These are phyloP conservation scores for Triops longicaudatus DNA, from an alignment of 1,140 invertebrate species.

Conservation along the genomic window DNA sequence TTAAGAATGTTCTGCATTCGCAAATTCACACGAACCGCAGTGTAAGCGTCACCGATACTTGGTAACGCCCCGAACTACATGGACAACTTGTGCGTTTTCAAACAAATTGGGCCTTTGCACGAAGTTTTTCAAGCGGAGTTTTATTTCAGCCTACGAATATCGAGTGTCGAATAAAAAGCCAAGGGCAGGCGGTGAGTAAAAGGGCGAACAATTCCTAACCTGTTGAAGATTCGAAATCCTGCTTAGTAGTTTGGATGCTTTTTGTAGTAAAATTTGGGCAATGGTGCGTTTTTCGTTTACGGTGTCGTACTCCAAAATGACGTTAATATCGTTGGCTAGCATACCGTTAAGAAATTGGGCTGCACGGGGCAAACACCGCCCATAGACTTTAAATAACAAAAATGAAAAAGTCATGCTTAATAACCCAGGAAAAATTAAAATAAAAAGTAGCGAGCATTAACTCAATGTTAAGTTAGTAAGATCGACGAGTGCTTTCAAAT, in stretches of 20 bases:
- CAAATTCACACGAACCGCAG: too few species aligned
- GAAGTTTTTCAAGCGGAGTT: too few species aligned
- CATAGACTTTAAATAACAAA: not conserved
- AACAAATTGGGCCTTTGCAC: too few species aligned
- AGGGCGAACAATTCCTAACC: not conserved
- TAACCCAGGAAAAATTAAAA: not conserved
- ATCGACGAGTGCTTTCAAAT: too few species aligned
- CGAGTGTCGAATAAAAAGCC: too few species aligned
- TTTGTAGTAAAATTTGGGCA: not conserved
- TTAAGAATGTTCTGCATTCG: too few species aligned
- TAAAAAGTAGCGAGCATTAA: not conserved
- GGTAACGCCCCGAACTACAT: too few species aligned
- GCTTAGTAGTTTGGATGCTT: not conserved
- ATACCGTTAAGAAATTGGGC: constrained; percentile 1
- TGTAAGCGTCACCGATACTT: too few species aligned
- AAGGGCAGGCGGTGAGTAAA: too few species aligned
- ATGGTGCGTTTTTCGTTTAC: not conserved
- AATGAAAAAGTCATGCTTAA: not conserved
- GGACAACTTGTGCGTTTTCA: too few species aligned
- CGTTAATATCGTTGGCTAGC: not conserved
- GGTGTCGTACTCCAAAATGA: not conserved
- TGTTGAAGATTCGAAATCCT: not conserved
- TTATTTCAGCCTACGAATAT: too few species aligned
- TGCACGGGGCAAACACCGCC: not conserved
- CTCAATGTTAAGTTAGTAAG: not conserved